Evolutionary conservation across 2,797 vertebrate species (phyloP).

Genomic region (Brotula barbata): DNA sequence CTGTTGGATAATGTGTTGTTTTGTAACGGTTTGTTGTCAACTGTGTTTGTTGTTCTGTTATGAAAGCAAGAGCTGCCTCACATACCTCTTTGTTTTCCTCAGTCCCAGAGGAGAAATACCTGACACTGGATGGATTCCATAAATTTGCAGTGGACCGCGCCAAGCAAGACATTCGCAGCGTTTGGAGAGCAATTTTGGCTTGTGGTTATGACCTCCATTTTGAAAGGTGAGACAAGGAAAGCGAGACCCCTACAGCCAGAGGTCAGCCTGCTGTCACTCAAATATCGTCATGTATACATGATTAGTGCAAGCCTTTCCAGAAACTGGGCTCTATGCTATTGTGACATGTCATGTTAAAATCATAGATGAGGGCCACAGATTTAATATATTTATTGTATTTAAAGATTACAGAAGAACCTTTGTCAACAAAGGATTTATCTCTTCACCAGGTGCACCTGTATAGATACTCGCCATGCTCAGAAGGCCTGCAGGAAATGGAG

Average conservation of each 20-base stretch:
- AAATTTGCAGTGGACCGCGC: conserved; percentile 93
- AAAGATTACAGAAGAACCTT: neutral
- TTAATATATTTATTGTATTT: neutral
- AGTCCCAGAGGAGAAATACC: conserved; percentile 95
- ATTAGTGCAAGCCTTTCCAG: neutral
- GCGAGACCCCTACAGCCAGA: neutral
- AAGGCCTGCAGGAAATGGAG: conserved; percentile 93
- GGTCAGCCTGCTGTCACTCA: conserved; percentile 2
- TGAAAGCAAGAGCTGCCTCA: conserved; percentile 1
- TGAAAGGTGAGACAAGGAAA: conserved; percentile 84
- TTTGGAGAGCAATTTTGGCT: conserved; percentile 95
- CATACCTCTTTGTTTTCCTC: conserved; percentile 29
- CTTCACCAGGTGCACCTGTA: conserved; percentile 80
- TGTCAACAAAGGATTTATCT: too few relatives aligned
- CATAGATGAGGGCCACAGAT: neutral
- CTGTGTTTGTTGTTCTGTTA: neutral
- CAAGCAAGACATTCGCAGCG: conserved; percentile 96
- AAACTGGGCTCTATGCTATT: neutral
- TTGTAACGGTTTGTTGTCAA: neutral
- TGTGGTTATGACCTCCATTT: conserved; percentile 98
- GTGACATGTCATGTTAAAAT: neutral
- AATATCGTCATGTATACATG: neutral
- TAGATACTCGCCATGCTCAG: conserved; percentile 92
- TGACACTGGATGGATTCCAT: conserved; percentile 96
- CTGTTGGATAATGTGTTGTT: neutral